Base-by-base conservation (phyloP, 1,140 invertebrate genomes). In the Aphelinus certus region DNA sequence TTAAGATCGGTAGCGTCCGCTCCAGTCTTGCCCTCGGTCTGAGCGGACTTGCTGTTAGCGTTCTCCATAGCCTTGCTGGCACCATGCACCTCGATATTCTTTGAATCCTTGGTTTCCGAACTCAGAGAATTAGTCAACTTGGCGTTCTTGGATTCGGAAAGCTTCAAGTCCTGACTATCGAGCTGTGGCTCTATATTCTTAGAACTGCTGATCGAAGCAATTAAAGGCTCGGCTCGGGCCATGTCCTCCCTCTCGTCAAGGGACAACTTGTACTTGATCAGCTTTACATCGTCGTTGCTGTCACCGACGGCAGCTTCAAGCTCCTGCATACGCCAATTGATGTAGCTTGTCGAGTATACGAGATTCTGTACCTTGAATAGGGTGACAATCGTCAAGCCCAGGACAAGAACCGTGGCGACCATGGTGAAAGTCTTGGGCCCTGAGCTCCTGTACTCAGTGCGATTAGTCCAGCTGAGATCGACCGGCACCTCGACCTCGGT, bases 401-500 rank as follows among this genome's bases (percentile, higher is more conserved):
- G 49, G 1, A 76, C n/a, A 46, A 76, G 66, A 5, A 73, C 55
- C 7, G 73, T 60, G 3, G 58, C 71, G 3, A 73, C 10, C 7
- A 76, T 65, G 7, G 73, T 45, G 4, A 76, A 2, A 4, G 71
- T 64, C 45, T 73, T 76, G 5, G 71, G 49, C 5, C 64, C 69
- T 6, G 70, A 73, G 9, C 71, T 67, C 43, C 56, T 62, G 9
- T 69, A 69, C 1, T 72, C 66, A 6, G 7, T 69, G 26, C 71
- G 75, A 26, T 69, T 73, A 53, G 64, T 69, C 75, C 75, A 76
- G 58, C 68, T 69, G 65, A 76, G 71, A 49, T 76, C 66, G 9
- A 76, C 75, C 58, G 75, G 75, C 55, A 76, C 70, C 71, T 76
- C 75, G 58, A 76, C 75, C 75, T 76, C 75, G 46, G 70, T 73